Evolutionary conservation across 2,888 invertebrate genomes (phyloP).

Genomic region (Eupithecia tripunctaria): DNA sequence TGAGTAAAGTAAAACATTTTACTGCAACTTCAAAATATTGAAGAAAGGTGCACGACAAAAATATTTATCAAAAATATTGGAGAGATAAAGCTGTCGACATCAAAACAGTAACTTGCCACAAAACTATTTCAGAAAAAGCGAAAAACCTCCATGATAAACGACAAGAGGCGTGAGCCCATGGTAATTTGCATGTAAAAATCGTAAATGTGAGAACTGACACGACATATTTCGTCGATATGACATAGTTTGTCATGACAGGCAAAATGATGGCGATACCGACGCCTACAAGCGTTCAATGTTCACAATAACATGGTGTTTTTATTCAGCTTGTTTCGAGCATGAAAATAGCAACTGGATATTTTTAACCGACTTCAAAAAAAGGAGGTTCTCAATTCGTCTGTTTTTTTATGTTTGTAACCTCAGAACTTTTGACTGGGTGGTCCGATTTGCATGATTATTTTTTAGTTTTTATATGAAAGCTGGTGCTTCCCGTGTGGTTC

Average conservation of each 20-base stretch:
- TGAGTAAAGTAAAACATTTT: neutral
- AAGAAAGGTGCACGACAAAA: neutral
- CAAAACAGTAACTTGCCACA: conserved; percentile 10
- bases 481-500: too few species aligned
- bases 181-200: conserved; percentile 69
- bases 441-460: too few species aligned
- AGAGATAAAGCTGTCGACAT: conserved; percentile 4
- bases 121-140: conserved; percentile 4
- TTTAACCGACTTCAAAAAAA: too few species aligned
- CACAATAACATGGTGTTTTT: conserved; percentile 26
- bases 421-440: too few species aligned
- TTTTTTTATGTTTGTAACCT: too few species aligned
- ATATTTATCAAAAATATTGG: conserved; percentile 9
- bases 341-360: neutral
- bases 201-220: conserved; percentile 69
- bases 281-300: conserved; percentile 19
- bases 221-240: conserved; percentile 48
- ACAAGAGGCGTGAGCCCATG: conserved; percentile 60
- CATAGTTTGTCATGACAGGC: conserved; percentile 43
- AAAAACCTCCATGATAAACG: conserved; percentile 53
- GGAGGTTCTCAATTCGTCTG: too few species aligned
- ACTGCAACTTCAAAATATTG: neutral
- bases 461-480: too few species aligned
- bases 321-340: conserved; percentile 23
- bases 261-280: conserved; percentile 28